Evolutionary conservation across 2,888 invertebrate genomes (phyloP), one percentile per base, ranked within the genome.

Genomic region (Pachliopta kotzebuea): DNA sequence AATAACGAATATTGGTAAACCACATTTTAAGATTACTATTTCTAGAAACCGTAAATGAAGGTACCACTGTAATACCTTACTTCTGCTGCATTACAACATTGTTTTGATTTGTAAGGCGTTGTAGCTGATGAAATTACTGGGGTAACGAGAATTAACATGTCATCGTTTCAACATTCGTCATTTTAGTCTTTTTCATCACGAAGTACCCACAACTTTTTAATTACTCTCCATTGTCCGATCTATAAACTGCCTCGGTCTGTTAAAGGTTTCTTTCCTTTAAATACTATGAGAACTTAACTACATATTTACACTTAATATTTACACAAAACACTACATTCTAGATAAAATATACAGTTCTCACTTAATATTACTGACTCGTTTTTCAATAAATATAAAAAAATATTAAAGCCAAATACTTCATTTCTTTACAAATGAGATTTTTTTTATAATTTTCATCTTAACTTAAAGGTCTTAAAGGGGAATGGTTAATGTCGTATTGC

Each of bases 341-440:
- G 70, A 74, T 73, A 76, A 72, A 77, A 77, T 75, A 76, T 77
- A 78, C 75, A 77, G 63, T 75, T 76, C 72, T 76, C 75, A 72
- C 88, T 89, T 88, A 89, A 77, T 82, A 84, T 81, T 90, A 90
- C 79, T 90, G 90, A 90, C 90, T 90, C 80, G 86, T 75, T 87
- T 55, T 77, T 78, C 74, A 74, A 84, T 84, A 85, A 83, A 84
- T 83, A 83, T 80, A 83, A 78, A 37, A 37, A 37, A 76, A 74
- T 76, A 79, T 84, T 85, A 85, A 85, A 85, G 84, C 85, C 84
- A 81, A 85, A 78, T 79, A 80, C 70, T 75, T 74, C 66, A 70
- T 72, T 71, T 72, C 20, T 73, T 73, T 73, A 73, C 71, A 75
- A 71, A 75, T 75, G 74, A 72, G 68, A 74, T 73, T 70, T 68